A percentile compares a stretch with the other conserved stretches of the same genome.
Evolutionary conservation across 2,888 invertebrate genomes (phyloP).

Genomic region (Euproctis similis): DNA sequence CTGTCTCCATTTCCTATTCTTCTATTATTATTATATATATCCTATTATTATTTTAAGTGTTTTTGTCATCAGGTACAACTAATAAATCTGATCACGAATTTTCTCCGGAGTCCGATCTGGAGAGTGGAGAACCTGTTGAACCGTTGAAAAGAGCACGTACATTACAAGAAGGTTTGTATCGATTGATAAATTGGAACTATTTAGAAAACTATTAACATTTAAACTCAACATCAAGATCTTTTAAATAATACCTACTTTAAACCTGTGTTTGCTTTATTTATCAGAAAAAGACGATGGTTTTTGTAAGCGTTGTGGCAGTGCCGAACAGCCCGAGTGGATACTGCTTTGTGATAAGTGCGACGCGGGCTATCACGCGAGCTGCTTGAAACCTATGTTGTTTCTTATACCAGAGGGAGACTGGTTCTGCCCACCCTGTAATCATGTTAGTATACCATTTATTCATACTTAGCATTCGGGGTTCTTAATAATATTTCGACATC

Average conservation of each 20-base stretch:
- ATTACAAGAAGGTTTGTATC: conserved; percentile 79
- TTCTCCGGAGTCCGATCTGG: conserved; percentile 87
- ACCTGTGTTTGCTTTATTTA: neutral
- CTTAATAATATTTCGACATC: too few species aligned
- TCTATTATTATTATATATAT: neutral
- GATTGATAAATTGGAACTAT: too few species aligned
- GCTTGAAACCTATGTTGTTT: conserved; percentile 93
- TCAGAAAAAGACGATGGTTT: conserved; percentile 76
- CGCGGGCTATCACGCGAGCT: conserved; percentile 97
- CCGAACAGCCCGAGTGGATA: conserved; percentile 98
- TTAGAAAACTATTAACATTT: neutral
- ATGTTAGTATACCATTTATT: conserved; percentile 81
- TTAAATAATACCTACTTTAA: neutral
- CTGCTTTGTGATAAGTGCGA: conserved; percentile 97
- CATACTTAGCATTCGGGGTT: too few species aligned
- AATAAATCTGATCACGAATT: conserved; percentile 92
- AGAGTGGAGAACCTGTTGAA: conserved; percentile 83
- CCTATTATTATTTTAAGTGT: neutral
- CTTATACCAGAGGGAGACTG: conserved; percentile 98
- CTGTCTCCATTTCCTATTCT: too few species aligned
- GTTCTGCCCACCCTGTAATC: conserved; percentile 98
- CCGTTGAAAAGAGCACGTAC: conserved; percentile 90
- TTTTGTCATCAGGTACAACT: conserved; percentile 40
- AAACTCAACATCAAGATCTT: neutral
- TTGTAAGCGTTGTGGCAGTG: conserved; percentile 92